Evolutionary conservation across 23 tunicate species (phyloP).

Genomic region (Diplosoma virens): DNA sequence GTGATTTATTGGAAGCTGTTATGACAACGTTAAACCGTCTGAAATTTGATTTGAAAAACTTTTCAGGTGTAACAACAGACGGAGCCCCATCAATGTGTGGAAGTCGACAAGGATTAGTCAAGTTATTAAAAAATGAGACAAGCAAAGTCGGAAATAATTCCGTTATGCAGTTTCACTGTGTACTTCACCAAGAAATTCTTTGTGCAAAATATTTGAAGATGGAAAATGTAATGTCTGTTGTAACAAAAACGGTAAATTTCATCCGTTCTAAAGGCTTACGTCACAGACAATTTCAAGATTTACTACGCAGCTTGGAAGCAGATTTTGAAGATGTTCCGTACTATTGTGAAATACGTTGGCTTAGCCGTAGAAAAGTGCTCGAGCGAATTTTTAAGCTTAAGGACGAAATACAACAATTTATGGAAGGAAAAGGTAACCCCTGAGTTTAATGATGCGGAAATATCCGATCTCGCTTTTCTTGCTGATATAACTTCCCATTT

Average conservation of each 20-base stretch:
- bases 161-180: constrained; percentile 39
- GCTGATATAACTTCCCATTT: constrained; percentile 43
- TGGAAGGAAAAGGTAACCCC: constrained; percentile 23
- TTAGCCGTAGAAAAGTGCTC: constrained; percentile 34
- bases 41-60: constrained; percentile 6
- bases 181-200: constrained; percentile 39
- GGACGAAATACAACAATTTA: constrained; percentile 38
- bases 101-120: constrained; percentile 18
- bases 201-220: constrained; percentile 45
- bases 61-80: constrained; percentile 33
- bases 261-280: constrained; percentile 56
- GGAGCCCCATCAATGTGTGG: constrained; percentile 30
- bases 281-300: constrained; percentile 55
- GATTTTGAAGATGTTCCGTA: constrained; percentile 52
- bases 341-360: constrained; percentile 31
- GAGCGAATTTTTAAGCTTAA: constrained; percentile 49
- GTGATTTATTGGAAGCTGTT: constrained; percentile 18
- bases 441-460: constrained; percentile 32
- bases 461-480: constrained; percentile 31
- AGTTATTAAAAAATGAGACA: constrained; percentile 19
- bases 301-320: constrained; percentile 46
- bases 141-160: constrained; percentile 37
- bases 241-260: constrained; percentile 39
- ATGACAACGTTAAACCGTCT: constrained; percentile 16
- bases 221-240: constrained; percentile 45